Evolutionary conservation across 2,888 invertebrate genomes (phyloP), one percentile per base, ranked within the genome.

Genomic region (Drosophila neonasuta): DNA sequence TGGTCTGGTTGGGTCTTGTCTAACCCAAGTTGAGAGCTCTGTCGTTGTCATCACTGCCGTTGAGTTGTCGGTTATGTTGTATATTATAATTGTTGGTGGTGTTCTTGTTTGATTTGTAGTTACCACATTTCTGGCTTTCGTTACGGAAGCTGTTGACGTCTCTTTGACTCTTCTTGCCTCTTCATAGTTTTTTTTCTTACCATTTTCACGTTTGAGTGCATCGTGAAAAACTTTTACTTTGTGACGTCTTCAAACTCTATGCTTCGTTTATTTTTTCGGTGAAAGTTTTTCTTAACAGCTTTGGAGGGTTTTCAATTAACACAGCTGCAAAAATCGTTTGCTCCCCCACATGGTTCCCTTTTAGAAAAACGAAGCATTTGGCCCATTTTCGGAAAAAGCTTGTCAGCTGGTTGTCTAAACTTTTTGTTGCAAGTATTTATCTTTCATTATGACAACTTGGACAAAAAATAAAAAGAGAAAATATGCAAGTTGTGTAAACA

Each of bases 221-320:
- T 65, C 48, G 77, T 77, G 83, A 67, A 82, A 77, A 85, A 86
- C 82, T 82, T 86, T 82, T 82, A 85, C 82, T 83, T 86, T 76
- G 79, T 76, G 56, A 61, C 70, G 62, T 68, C 74, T 74, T 68
- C 69, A 63, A 57, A 51, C 50, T 48, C 42, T 56, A 56, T 45
- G 17, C 50, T 36, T 52, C 64, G 64, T 57, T 45, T 56, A 44
- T 45, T 49, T 50, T 67, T 69, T 79, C 36, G 80, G 82, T 71
- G 86, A 86, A 85, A 85, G 86, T 83, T 77, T 72, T 58, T 52
- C 56, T 46, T 61, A 55, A 72, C 39, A 49, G 60, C 49, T 61
- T 74, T 57, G 72, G 57, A 72, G 61, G 74, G 69, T 49, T 76
- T 63, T 63, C 56, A 68, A 75, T 75, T 65, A 69, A 65, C 60